Conservation (phyloP, 1,140 invertebrate genomes). For the Ctenoplectra terminalis region DNA sequence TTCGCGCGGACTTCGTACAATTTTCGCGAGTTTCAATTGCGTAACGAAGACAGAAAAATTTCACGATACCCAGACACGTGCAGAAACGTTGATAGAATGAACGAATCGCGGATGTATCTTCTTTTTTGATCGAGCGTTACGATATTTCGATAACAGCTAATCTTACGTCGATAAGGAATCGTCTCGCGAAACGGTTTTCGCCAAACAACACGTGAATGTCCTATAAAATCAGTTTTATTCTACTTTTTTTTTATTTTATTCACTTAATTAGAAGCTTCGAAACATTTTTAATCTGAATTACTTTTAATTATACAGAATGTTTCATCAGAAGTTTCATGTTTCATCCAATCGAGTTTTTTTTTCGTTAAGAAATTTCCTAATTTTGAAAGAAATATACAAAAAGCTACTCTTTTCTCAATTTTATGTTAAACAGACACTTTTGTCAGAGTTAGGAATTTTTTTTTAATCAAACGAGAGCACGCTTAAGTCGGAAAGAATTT, state of each 20-base stretch:
- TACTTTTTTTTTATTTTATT: neutral
- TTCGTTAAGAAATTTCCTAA: too few relatives aligned
- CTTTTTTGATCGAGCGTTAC: neutral
- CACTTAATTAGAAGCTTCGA: neutral
- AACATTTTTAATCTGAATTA: neutral
- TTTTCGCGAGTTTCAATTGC: neutral
- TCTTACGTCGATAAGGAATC: slow-evolving; percentile 21
- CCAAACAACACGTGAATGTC: neutral
- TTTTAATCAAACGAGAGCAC: too few relatives aligned
- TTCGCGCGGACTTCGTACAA: neutral
- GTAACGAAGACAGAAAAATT: neutral
- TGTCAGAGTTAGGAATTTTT: too few relatives aligned
- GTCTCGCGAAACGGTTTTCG: neutral
- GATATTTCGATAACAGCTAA: slow-evolving; percentile 35
- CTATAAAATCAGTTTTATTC: neutral
- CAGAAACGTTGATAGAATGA: neutral
- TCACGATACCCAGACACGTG: neutral
- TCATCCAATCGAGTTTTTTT: too few relatives aligned
- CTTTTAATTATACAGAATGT: neutral
- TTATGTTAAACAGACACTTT: too few relatives aligned
- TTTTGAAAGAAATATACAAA: too few relatives aligned
- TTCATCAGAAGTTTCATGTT: too few relatives aligned
- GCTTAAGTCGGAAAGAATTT: too few relatives aligned
- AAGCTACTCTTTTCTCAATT: too few relatives aligned
- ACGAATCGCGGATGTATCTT: neutral